These are phyloP conservation scores for Megaceryle torquata DNA, from an alignment of 2,113 vertebrate genomes.

Conservation along the genomic window DNA sequence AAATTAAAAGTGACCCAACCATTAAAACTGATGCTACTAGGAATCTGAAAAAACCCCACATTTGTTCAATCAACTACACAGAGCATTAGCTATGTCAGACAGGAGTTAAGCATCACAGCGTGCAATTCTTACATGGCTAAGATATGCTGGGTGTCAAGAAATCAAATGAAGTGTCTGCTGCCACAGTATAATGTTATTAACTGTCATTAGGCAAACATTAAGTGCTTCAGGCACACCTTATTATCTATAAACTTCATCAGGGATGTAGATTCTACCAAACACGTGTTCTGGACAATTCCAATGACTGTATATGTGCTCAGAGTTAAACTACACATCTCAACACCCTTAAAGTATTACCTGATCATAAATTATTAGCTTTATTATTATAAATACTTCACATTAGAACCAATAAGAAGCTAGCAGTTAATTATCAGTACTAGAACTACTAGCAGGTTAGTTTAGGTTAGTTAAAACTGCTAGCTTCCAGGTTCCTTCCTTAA, in stretches of 20 bases:
- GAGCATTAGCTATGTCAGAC: background rate
- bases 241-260: background rate
- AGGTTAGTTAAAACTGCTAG: background rate
- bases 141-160: background rate
- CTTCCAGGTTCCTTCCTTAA: background rate
- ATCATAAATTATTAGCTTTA: background rate
- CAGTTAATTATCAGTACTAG: background rate
- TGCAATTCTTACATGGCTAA: background rate
- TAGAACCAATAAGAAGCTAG: background rate
- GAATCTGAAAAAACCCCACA: background rate
- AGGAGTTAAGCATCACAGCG: background rate
- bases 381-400: background rate
- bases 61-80: background rate
- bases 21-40: background rate
- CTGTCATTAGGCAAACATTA: background rate
- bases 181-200: background rate
- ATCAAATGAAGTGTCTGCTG: background rate
- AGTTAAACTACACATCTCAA: background rate
- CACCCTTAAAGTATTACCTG: background rate
- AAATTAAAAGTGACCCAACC: background rate
- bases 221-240: background rate
- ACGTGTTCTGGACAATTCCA: background rate
- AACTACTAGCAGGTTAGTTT: background rate
- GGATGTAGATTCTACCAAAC: background rate
- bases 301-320: background rate